Evolutionary conservation across 2,113 vertebrate species (phyloP).

Genomic region (Aythya baeri): DNA sequence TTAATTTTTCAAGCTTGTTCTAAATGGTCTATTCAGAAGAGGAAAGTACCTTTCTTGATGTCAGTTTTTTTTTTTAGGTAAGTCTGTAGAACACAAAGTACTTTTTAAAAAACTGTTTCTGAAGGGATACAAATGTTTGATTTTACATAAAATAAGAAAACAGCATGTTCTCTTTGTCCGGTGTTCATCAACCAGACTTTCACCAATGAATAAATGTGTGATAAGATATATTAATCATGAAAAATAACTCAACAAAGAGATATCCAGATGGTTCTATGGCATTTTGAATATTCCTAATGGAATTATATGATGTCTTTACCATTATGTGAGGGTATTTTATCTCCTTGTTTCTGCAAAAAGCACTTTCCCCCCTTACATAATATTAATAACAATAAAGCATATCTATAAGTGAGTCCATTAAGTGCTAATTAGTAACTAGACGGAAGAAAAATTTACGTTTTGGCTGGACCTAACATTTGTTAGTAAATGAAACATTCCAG

Average conservation of each 20-base stretch:
- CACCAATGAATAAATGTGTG: constrained; percentile 35
- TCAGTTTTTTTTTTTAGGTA: too few relatives aligned
- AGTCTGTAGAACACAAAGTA: background rate
- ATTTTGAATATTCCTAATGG: constrained; percentile 60
- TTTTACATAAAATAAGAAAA: constrained; percentile 12
- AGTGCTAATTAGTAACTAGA: background rate
- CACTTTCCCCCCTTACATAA: background rate
- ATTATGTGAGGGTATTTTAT: constrained; percentile 59
- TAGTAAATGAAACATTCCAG: background rate
- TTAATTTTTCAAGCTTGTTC: background rate
- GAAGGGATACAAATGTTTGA: background rate
- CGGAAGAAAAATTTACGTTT: constrained; percentile 22
- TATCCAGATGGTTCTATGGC: constrained; percentile 57
- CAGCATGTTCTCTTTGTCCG: background rate
- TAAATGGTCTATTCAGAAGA: background rate
- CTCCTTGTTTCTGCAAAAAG: constrained; percentile 30
- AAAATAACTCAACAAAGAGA: constrained; percentile 52
- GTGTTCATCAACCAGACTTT: constrained; percentile 34
- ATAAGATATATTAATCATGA: constrained; percentile 53
- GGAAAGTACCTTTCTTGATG: background rate
- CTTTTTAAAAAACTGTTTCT: constrained; percentile 9
- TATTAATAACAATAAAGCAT: background rate
- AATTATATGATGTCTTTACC: constrained; percentile 40
- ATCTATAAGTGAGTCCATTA: background rate
- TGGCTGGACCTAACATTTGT: background rate